Conservation (phyloP, 2,113 vertebrate species). For the Neomonachus schauinslandi region DNA sequence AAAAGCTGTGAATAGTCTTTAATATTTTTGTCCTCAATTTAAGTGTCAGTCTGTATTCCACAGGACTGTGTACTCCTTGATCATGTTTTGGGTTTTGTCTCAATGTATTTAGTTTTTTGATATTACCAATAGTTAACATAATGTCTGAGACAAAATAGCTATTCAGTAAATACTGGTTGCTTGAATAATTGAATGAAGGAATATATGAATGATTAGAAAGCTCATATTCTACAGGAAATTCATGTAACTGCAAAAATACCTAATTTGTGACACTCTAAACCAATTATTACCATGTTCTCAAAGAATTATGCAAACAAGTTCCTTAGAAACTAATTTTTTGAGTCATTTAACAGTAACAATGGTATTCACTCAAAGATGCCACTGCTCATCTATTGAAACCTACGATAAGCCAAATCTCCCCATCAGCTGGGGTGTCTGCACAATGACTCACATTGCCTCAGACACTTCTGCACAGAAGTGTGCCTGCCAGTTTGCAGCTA, state of each 20-base stretch:
- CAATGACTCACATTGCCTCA: background rate
- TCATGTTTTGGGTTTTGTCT: background rate
- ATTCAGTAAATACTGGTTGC: background rate
- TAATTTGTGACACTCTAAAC: background rate
- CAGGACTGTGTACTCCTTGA: background rate
- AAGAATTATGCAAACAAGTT: background rate
- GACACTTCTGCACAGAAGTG: background rate
- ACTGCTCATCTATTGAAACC: background rate
- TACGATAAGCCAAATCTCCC: background rate
- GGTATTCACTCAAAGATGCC: background rate
- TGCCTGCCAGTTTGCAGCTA: background rate
- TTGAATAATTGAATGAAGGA: background rate
- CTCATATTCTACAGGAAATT: conserved; percentile 25
- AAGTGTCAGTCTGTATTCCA: background rate
- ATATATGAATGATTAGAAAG: background rate
- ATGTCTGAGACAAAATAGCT: background rate
- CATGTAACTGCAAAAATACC: background rate
- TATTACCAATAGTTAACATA: background rate
- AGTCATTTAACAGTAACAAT: background rate
- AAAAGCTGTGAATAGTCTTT: background rate
- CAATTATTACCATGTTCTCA: conserved; percentile 1
- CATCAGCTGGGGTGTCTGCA: background rate
- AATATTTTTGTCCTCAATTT: background rate
- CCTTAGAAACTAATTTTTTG: conserved; percentile 1
- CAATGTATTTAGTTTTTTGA: background rate